Base-by-base conservation (phyloP, 2,888 invertebrate genomes). In the Leptinotarsa tumamoca region DNA sequence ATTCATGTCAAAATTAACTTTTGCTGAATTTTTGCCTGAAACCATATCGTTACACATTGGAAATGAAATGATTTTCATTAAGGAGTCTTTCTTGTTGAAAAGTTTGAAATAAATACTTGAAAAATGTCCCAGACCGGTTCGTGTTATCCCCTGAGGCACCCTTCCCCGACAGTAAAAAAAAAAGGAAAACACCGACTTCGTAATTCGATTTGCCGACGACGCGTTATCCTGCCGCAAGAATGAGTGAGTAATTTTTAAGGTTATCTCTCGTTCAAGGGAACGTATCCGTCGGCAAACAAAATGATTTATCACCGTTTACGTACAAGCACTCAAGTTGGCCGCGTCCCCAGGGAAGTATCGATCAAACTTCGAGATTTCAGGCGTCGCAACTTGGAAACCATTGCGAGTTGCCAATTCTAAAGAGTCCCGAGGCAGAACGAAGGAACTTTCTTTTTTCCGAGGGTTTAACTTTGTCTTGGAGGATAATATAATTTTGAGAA, bases 321-420 rank as follows among this genome's bases (percentile, higher is more conserved):
- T 63, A 63, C 43, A 5, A 63, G 63, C 63, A 63, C 63, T 43
- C 63, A 33, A 63, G 63, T 63, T 63, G 33, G 63, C 33, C 63
- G 63, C 4, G 33, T 72, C 61, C 73, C 51, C 68, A 68, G 63
- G 68, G 71, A 51, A 72, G 50, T 73, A 73, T 73, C 73, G 73
- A 73, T 73, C 73, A 73, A 50, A 49, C 56, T 63, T 63, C 63
- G 63, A 43, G 63, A 63, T 63, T 63, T 63, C 63, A n/a, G 18
- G 68, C 68, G 58, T 51, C 70, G 27, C 51, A 73, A 68, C 68
- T 58, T 56, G 21, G 68, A 73, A 56, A 73, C 68, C 61, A 51
- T 73, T 21, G 49, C 43, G 68, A 68, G 27, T 63, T 63, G 63
- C 43, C 63, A 63, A 63, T 63, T 63, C 43, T 63, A 10, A 63